Evolutionary conservation across 2,797 vertebrate species (phyloP).

Genomic region (Gobio occitaniae): DNA sequence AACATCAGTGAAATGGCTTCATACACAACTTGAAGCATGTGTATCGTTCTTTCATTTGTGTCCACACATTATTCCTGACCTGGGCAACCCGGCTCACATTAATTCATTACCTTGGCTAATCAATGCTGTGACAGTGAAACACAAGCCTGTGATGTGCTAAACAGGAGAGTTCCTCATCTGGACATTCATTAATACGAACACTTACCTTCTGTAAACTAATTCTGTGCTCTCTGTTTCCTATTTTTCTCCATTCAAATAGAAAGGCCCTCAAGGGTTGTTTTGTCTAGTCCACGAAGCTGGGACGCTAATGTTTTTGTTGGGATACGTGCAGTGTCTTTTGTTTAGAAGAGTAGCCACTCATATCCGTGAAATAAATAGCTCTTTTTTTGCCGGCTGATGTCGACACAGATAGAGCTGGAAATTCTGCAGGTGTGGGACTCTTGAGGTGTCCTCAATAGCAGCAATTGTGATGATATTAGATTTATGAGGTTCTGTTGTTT

Average conservation of each 20-base stretch:
- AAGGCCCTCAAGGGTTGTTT: constrained; percentile 76
- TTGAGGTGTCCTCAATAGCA: constrained; percentile 37
- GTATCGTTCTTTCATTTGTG: constrained; percentile 41
- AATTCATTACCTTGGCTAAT: constrained; percentile 75
- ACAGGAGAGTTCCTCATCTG: constrained; percentile 74
- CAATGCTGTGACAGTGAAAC: constrained; percentile 70
- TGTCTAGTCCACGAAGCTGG: constrained; percentile 56
- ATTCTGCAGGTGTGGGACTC: constrained; percentile 60
- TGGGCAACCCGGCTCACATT: constrained; percentile 64
- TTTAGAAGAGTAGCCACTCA: constrained; percentile 49
- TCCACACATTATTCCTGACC: constrained; percentile 60
- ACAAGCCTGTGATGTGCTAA: constrained; percentile 82
- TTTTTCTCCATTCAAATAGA: constrained; percentile 73
- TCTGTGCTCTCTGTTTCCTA: constrained; percentile 56
- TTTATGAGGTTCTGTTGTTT: constrained; percentile 48
- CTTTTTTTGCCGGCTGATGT: constrained; percentile 28
- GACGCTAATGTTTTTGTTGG: constrained; percentile 65
- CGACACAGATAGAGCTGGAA: constrained; percentile 36
- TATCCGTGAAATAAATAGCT: constrained; percentile 42
- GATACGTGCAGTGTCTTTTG: constrained; percentile 64
- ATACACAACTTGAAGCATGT: constrained; percentile 28
- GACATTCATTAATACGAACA: constrained; percentile 68
- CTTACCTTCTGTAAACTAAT: constrained; percentile 59
- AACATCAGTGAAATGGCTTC: constrained; percentile 73
- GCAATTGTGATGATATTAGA: constrained; percentile 50